Evolutionary conservation across 1,140 invertebrate genomes (phyloP), one percentile per base, ranked within the genome.

Genomic region (Zophobas atratus): DNA sequence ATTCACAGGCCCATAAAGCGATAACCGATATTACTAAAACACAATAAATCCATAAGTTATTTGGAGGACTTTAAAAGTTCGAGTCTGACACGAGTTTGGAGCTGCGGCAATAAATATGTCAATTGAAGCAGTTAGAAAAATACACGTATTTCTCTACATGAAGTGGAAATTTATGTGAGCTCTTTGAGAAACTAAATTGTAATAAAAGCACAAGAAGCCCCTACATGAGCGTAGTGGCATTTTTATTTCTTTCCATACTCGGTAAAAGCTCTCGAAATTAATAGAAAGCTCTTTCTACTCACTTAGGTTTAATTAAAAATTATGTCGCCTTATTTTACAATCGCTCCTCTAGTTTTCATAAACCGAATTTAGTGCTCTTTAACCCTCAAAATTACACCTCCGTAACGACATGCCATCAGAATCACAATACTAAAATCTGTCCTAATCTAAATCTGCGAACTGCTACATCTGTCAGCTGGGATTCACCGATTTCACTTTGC

Each of bases 31-130:
- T 20, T 20, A 20, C 20, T 20, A 48, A 6, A 1, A 51, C 34
- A 72, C 46, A 35, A 73, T 73, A 73, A 73, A 73, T 73, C 71
- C 33, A 73, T 73, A 73, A 55, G 3, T n/a, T 55, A n/a, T 73
- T 36, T 39, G 20, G 33, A 56, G n/a, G 46, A 72, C 36, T 51
- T 73, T 73, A 33, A 73, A 39, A 39, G 43, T 70, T 70, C 41
- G 20, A 41, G 36, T 60, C 6, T 51, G 49, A 51, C 6, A 20
- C 2, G 49, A 51, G 49, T 51, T 46, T 20, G 49, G 4, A 67
- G 49, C 55, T 55, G 8, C 71, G 39, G 49, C 71, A 49, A 51
- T 73, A 73, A 73, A 73, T 73, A 73, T 73, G 49, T 73, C 71
- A 73, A 73, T 73, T 73, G 49, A 33, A 43, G 35, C 71, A 55